These are phyloP conservation scores for Dromiciops gliroides DNA, from an alignment of 2,113 vertebrate genomes.

Conservation along the genomic window DNA sequence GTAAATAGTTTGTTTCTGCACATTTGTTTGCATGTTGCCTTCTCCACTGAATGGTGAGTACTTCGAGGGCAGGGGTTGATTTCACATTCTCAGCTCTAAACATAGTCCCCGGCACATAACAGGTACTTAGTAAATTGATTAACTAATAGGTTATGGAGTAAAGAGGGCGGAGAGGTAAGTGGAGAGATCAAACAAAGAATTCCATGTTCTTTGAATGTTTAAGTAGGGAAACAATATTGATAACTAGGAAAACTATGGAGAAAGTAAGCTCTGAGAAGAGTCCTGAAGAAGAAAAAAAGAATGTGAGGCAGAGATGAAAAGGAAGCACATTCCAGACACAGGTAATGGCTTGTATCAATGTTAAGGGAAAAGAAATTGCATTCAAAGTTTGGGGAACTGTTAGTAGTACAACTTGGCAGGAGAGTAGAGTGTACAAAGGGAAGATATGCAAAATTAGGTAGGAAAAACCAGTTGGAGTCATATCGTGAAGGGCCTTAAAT, in stretches of 20 bases:
- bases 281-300: neutral
- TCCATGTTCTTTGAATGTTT: neutral
- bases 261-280: neutral
- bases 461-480: neutral
- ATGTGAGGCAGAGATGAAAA: neutral
- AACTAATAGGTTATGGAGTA: neutral
- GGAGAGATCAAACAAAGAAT: neutral
- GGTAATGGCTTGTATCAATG: neutral
- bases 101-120: too few relatives aligned
- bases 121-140: too few relatives aligned
- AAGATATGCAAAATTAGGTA: neutral
- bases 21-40: too few relatives aligned
- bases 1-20: too few relatives aligned
- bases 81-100: too few relatives aligned
- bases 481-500: neutral
- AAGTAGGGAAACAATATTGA: too few relatives aligned
- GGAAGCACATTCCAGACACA: neutral
- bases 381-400: neutral
- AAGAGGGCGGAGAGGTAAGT: neutral
- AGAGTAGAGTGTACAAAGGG: neutral
- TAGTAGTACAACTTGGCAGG: neutral
- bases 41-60: too few relatives aligned
- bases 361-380: neutral
- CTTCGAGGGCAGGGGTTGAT: too few relatives aligned
- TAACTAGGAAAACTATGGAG: too few relatives aligned